Evolutionary conservation across 2,888 invertebrate genomes (phyloP), one percentile per base, ranked within the genome.

Genomic region (Cephus sareptanus): DNA sequence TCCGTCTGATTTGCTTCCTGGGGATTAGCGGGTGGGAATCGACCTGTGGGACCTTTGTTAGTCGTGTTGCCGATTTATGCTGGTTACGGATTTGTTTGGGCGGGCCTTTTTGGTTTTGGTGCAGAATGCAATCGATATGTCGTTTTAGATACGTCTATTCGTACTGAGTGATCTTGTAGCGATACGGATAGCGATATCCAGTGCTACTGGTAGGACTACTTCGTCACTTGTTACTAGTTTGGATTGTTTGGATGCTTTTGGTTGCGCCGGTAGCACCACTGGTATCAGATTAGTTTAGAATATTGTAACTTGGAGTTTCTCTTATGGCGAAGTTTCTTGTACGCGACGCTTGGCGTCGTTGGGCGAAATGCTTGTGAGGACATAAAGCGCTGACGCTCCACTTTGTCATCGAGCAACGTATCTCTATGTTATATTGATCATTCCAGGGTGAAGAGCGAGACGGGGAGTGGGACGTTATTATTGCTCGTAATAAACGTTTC

Each of bases 311-410:
- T 23, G 9, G 23, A 23, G 56, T 9, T 56, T 56, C 9, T 56
- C 23, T 23, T 23, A 56, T 9, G 23, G 9, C 9, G 56, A 23
- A 15, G 6, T 23, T 56, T 23, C 23, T 9, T 9, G 23, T 56
- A 23, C 23, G 56, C 56, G 56, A 56, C 56, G 56, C 23, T 23
- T 23, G 23, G 23, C 56, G 56, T 9, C 23, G 56, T 23, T 56
- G 9, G 0, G 23, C 23, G 23, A 56, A 56, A 56, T 56, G 56
- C 56, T 56, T 56, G 56, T 23, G 56, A 34, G 83, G 78, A 79
- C 82, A 81, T 86, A 87, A 87, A 87, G 83, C 81, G 86, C 88
- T 88, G 87, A 88, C 86, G 84, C 82, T 87, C 85, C 83, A 82
- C 81, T 86, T 87, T 86, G 84, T 78, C 82, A 74, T 83, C 79